Conservation (phyloP, 2,113 vertebrate species). For the Polyodon spathula region DNA sequence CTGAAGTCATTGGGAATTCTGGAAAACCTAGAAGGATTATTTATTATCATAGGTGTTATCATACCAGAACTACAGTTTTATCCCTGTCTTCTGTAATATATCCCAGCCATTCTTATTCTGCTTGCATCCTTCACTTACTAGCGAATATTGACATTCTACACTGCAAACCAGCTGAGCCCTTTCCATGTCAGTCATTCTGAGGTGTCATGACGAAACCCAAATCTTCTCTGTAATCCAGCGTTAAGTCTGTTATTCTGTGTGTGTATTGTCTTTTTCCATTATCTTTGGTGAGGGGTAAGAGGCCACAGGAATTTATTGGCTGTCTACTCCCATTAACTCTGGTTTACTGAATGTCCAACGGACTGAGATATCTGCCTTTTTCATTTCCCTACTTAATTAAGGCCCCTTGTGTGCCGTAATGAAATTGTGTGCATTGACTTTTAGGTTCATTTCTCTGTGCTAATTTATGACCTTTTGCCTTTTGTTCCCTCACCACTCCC, state of each 20-base stretch:
- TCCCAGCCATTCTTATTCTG: not conserved
- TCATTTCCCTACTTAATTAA: constrained; percentile 39
- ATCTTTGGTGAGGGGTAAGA: constrained; percentile 26
- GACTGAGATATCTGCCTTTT: constrained; percentile 25
- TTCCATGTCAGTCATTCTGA: not conserved
- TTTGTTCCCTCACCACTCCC: not conserved
- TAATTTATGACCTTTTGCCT: constrained; percentile 26
- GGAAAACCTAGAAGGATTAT: too few species aligned
- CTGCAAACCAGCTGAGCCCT: not conserved
- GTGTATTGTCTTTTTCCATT: constrained; percentile 30
- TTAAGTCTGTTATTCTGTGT: constrained; percentile 7
- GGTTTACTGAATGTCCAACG: constrained; percentile 26
- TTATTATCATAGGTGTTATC: too few species aligned
- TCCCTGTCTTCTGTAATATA: too few species aligned
- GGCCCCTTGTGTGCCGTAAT: constrained; percentile 33
- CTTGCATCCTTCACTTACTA: not conserved
- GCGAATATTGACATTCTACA: not conserved
- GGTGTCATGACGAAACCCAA: constrained; percentile 8
- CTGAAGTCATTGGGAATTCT: too few species aligned
- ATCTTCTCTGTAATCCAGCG: not conserved
- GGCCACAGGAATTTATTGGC: constrained; percentile 28
- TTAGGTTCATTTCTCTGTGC: constrained; percentile 11
- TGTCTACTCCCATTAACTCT: constrained; percentile 33
- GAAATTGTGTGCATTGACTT: constrained; percentile 25
- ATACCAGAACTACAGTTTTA: too few species aligned